Percentiles rank a stretch among this genome's conserved stretches.
phyloP scores from a whole-genome alignment of 2,113 vertebrate genomes.

The Menidia beryllina region DNA sequence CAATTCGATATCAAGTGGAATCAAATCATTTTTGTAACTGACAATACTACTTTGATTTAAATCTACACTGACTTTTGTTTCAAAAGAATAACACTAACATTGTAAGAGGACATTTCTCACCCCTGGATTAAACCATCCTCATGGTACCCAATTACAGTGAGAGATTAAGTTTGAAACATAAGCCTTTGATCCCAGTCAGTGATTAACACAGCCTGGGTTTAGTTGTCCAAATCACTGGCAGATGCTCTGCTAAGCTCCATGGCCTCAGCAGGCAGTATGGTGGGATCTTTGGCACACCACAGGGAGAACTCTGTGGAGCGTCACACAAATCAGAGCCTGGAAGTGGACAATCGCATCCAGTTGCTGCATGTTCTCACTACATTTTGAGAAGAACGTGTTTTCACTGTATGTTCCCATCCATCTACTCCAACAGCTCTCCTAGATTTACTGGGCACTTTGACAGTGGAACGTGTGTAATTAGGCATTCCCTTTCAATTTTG shows the following conservation, averaged over 20 bases:
- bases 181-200: constrained; percentile 72
- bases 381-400: constrained; percentile 19
- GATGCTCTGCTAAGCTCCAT: constrained; percentile 68
- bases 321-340: constrained; percentile 51
- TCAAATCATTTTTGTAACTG: neutral
- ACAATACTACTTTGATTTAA: constrained; percentile 8
- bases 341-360: constrained; percentile 45
- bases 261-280: constrained; percentile 61
- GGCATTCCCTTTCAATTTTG: constrained; percentile 56
- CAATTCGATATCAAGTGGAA: neutral
- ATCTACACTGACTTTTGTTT: constrained; percentile 21
- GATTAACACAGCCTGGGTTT: constrained; percentile 72
- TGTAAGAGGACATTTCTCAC: constrained; percentile 19
- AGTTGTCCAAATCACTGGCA: constrained; percentile 74
- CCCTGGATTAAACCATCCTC: constrained; percentile 27
- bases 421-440: constrained; percentile 20
- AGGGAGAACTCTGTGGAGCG: constrained; percentile 21
- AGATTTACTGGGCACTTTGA: constrained; percentile 48
- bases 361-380: constrained; percentile 27
- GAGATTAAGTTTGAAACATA: constrained; percentile 65
- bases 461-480: constrained; percentile 22
- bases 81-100: constrained; percentile 4
- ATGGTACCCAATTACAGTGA: constrained; percentile 58
- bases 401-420: constrained; percentile 36
- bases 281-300: constrained; percentile 57